phyloP scores from a whole-genome alignment of 2,797 vertebrate species.

The Falco biarmicus region DNA sequence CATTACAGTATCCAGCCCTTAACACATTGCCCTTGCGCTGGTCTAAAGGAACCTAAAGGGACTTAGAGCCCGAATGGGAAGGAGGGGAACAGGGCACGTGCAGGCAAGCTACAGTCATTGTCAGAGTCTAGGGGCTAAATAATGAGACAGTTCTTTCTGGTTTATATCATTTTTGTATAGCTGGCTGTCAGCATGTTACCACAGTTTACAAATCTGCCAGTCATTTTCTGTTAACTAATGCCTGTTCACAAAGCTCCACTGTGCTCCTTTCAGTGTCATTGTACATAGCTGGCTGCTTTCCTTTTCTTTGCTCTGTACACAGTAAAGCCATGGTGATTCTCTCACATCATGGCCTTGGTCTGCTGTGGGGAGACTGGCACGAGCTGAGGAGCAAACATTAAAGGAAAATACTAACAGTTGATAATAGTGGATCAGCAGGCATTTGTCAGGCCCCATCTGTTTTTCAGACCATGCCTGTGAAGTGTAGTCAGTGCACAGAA shows the following conservation, averaged over 20 bases:
- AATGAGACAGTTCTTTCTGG: not conserved
- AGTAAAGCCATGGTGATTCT: not conserved
- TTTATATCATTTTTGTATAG: not conserved
- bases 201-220: not conserved
- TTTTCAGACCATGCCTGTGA: not conserved
- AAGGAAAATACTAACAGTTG: not conserved
- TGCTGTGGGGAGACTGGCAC: not conserved
- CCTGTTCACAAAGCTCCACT: not conserved
- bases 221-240: not conserved
- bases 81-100: not conserved
- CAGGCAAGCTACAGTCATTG: not conserved
- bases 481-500: not conserved
- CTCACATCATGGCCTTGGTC: not conserved
- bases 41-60: not conserved
- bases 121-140: not conserved
- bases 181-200: not conserved
- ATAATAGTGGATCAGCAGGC: not conserved
- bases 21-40: not conserved
- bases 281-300: not conserved
- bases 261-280: not conserved
- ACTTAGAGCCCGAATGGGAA: not conserved
- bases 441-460: not conserved
- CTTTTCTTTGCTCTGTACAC: not conserved
- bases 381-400: not conserved
- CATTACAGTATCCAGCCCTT: not conserved